Evolutionary conservation across 2,797 vertebrate species (phyloP).

Genomic region (Danio tinwini): DNA sequence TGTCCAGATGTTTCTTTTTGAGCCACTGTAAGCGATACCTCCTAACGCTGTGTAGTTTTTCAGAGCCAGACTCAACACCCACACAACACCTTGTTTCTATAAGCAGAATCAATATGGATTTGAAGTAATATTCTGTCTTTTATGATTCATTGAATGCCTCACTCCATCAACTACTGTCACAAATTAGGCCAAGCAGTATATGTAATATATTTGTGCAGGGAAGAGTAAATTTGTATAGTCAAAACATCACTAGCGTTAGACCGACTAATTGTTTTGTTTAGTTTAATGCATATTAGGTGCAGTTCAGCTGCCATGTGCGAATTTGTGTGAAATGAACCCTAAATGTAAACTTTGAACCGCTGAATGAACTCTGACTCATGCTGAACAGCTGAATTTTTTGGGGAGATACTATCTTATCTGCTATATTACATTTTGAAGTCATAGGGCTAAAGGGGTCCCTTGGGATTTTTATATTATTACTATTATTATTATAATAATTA

Average conservation of each 20-base stretch:
- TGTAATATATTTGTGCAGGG: constrained; percentile 57
- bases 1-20: constrained; percentile 84
- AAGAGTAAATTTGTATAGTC: constrained; percentile 28
- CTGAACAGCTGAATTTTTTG: not conserved
- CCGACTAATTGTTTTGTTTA: constrained; percentile 55
- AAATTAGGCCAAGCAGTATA: constrained; percentile 66
- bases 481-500: not conserved
- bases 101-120: constrained; percentile 75
- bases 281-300: not conserved
- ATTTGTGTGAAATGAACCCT: constrained; percentile 27
- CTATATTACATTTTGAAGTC: not conserved
- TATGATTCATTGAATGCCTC: constrained; percentile 60
- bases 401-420: not conserved
- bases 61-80: constrained; percentile 75
- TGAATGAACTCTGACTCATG: constrained; percentile 13
- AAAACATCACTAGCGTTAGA: constrained; percentile 71
- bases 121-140: constrained; percentile 71
- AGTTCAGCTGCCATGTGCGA: constrained; percentile 7
- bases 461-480: not conserved
- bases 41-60: constrained; percentile 77
- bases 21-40: constrained; percentile 82
- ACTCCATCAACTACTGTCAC: constrained; percentile 65
- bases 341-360: not conserved
- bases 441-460: not conserved
- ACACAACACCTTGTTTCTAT: constrained; percentile 75